Evolutionary conservation across 2,888 invertebrate species (phyloP), one percentile per base, ranked within the genome.

Genomic region (Atherix ibis): DNA sequence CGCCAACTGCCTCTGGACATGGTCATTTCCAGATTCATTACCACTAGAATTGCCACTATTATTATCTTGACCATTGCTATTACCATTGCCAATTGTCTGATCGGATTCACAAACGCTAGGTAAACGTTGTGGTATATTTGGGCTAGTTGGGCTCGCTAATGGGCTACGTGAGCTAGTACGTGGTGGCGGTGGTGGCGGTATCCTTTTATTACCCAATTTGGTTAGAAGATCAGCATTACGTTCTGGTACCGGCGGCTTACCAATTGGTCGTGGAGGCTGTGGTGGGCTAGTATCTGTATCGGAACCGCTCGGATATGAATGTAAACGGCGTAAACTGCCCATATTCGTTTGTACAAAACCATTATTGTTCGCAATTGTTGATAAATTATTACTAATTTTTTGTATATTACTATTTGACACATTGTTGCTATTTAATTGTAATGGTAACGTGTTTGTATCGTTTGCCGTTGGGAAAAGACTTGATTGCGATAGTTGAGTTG

Each of bases 161-260:
- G 88, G 88, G 13, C 87, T 85, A 50, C 84, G 78, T 31, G 85
- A 85, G 46, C 84, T 83, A 45, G 87, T 87, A 44, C 88, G 71
- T n/a, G 88, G 88, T 18, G 88, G 88, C 18, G 89, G 84, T n/a
- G 84, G 88, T 13, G 88, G 89, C 5, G 88, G 88, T 28, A 83
- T 76, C 34, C 83, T 71, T 48, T 81, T 73, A 38, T 74, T 72
- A 12, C 70, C 70, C 28, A 77, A 73, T 54, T 81, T 63, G 38
- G 78, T 76, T 38, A 81, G 65, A 39, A 83, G 63, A 53, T 84
- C 83, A 25, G 77, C 73, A 52, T 82, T 82, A 17, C 84, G 69
- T 62, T 84, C 82, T 35, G 84, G 83, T 38, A 84, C 73, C 27
- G 85, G 84, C 33, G 85, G 85, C 57, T 83, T 82, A 47, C 65